Evolutionary conservation across 2,888 invertebrate species (phyloP).

Genomic region (Hetaerina titia): DNA sequence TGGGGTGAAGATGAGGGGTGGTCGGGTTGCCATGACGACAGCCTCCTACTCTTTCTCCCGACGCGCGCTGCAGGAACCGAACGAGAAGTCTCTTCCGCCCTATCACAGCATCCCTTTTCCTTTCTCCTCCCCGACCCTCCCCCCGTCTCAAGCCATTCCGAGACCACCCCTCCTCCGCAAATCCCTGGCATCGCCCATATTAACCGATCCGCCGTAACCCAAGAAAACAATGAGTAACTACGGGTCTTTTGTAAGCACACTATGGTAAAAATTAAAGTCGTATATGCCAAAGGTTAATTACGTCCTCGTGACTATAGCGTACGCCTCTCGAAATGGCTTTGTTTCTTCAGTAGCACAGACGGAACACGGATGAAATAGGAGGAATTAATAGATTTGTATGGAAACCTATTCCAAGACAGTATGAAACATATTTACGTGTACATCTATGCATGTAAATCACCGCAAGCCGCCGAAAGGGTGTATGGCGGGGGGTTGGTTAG

Average conservation of each 20-base stretch:
- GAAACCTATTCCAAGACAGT: no score
- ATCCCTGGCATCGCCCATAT: neutral
- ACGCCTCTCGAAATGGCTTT: no score
- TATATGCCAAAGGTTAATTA: no score
- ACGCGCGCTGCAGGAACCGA: neutral
- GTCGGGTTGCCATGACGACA: constrained; percentile 22
- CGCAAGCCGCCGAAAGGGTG: no score
- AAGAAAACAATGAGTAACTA: neutral
- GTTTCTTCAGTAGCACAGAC: no score
- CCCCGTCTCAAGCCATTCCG: neutral
- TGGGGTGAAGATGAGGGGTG: neutral
- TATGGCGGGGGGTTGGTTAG: no score
- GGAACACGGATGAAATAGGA: no score
- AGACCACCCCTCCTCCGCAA: neutral
- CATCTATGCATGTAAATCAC: no score
- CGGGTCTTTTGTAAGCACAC: neutral
- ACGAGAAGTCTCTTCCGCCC: constrained; percentile 45
- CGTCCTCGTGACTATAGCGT: no score
- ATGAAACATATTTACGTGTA: no score
- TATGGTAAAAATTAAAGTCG: no score
- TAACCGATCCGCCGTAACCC: neutral
- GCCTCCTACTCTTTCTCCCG: neutral
- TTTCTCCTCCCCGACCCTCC: neutral
- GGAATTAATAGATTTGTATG: no score
- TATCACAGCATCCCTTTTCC: constrained; percentile 53